Conservation (phyloP, 2,888 invertebrate genomes). For the Tenthredo mesomela region DNA sequence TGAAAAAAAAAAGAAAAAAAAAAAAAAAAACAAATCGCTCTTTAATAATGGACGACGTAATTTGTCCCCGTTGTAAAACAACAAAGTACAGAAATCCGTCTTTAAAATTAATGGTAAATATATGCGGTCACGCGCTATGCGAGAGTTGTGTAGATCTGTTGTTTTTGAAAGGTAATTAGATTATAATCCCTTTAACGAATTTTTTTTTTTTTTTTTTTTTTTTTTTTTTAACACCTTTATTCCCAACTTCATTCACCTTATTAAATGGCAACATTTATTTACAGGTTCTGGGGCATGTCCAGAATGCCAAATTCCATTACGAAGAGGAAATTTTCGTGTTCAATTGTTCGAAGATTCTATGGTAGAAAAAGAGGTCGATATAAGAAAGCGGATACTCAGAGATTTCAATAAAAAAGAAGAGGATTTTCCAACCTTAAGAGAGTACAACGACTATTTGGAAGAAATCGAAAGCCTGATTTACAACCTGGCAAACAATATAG, state of each 20-base stretch:
- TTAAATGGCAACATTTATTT: background rate
- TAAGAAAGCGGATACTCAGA: slow-evolving; percentile 91
- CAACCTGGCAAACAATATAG: slow-evolving; percentile 94
- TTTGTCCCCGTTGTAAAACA: slow-evolving; percentile 97
- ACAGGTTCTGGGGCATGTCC: slow-evolving; percentile 96
- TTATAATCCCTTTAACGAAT: background rate
- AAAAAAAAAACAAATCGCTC: too few species aligned
- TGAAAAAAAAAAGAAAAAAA: too few species aligned
- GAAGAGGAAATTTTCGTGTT: slow-evolving; percentile 94
- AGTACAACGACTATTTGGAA: slow-evolving; percentile 98
- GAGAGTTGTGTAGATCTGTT: slow-evolving; percentile 98
- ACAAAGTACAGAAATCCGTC: slow-evolving; percentile 98
- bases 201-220: too few species aligned
- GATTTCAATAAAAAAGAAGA: slow-evolving; percentile 98
- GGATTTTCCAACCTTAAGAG: slow-evolving; percentile 90
- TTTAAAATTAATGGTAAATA: slow-evolving; percentile 97
- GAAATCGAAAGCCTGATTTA: slow-evolving; percentile 95
- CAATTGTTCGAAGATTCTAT: slow-evolving; percentile 97
- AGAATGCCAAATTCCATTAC: slow-evolving; percentile 93
- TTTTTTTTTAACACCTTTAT: background rate
- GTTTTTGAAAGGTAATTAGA: slow-evolving; percentile 91
- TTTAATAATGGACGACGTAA: slow-evolving; percentile 87
- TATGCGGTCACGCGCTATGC: slow-evolving; percentile 98
- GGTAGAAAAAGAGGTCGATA: slow-evolving; percentile 99
- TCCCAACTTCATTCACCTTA: background rate